A percentile compares a stretch with the other conserved stretches of the same genome.
These are phyloP conservation scores for Poeciliopsis gracilis DNA, from an alignment of 2,797 vertebrate genomes.

Conservation along the genomic window DNA sequence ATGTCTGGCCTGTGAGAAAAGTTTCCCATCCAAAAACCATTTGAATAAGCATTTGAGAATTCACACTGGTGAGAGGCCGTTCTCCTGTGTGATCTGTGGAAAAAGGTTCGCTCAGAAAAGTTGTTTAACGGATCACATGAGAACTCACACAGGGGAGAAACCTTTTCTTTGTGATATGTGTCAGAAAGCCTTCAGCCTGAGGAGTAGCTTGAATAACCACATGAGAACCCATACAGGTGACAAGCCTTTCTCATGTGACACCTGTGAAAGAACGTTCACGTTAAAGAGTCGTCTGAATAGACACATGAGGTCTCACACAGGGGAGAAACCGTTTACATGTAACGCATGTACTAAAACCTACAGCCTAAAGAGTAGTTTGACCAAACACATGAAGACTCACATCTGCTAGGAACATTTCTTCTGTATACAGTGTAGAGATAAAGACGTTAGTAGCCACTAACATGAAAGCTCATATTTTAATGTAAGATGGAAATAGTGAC, in stretches of 20 bases:
- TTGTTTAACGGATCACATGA: conserved; percentile 4
- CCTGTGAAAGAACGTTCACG: background rate
- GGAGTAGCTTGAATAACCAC: conserved; percentile 1
- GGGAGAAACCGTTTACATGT: conserved; percentile 1
- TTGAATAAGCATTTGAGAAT: conserved; percentile 1
- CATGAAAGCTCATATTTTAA: background rate
- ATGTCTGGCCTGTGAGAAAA: background rate
- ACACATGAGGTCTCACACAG: conserved; percentile 6
- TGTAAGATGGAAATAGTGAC: background rate
- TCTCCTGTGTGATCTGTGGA: background rate
- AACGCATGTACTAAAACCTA: conserved; percentile 1
- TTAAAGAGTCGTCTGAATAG: conserved; percentile 7
- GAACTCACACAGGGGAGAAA: conserved; percentile 5
- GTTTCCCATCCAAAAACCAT: conserved; percentile 5
- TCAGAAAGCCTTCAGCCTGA: conserved; percentile 7
- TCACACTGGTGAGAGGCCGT: background rate
- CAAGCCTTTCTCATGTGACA: background rate
- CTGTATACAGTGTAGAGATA: background rate
- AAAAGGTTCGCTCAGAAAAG: conserved; percentile 5
- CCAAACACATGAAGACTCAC: conserved; percentile 7
- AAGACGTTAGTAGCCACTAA: background rate
- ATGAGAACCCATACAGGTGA: background rate
- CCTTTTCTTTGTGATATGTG: conserved; percentile 3
- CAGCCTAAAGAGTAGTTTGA: conserved; percentile 7
- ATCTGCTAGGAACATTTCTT: background rate